These are phyloP conservation scores for Neolamprologus caudopunctatus DNA, from an alignment of 2,113 vertebrate species.

Conservation along the genomic window DNA sequence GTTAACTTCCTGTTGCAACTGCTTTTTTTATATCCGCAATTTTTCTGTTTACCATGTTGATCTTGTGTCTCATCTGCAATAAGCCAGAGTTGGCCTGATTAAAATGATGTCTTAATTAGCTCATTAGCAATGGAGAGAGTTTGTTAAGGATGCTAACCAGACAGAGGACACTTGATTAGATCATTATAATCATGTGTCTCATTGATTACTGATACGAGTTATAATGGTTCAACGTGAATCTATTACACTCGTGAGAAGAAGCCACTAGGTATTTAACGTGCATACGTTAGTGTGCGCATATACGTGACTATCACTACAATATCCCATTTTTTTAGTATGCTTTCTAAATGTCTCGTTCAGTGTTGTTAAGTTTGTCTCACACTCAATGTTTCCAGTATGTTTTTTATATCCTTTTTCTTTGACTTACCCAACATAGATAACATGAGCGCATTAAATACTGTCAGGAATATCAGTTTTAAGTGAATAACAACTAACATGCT, in stretches of 20 bases:
- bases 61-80: constrained; percentile 2
- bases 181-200: constrained; percentile 26
- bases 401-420: not conserved
- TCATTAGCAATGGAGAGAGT: constrained; percentile 34
- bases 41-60: constrained; percentile 21
- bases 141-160: constrained; percentile 37
- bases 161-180: constrained; percentile 42
- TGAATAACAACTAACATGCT: not conserved
- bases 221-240: not conserved
- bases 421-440: not conserved
- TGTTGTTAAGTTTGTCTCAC: not conserved
- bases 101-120: constrained; percentile 42
- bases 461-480: not conserved
- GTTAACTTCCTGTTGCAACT: not conserved
- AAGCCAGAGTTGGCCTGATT: constrained; percentile 17
- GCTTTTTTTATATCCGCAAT: not conserved
- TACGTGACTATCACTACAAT: not conserved
- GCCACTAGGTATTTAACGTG: not conserved
- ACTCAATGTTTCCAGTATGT: not conserved
- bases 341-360: not conserved
- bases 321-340: not conserved
- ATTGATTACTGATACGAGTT: constrained; percentile 21
- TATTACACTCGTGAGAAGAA: not conserved
- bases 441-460: not conserved
- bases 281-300: not conserved